Percentiles rank a stretch among this genome's conserved stretches.
phyloP scores from a whole-genome alignment of 2,113 vertebrate genomes.

The Ictidomys tridecemlineatus region DNA sequence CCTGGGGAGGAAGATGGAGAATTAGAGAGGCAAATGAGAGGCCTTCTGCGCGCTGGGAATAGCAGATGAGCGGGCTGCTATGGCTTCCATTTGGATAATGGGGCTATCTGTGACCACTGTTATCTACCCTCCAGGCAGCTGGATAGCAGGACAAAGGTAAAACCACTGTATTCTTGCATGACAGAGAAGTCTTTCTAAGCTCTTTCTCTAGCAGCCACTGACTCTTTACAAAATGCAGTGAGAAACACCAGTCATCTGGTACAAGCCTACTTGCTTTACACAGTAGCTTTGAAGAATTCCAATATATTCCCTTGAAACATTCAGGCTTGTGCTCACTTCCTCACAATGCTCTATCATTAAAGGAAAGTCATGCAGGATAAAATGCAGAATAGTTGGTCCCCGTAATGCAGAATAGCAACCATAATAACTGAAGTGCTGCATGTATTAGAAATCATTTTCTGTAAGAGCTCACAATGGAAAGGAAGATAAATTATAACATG shows the following conservation, averaged over 20 bases:
- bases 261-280: slow-evolving; percentile 51
- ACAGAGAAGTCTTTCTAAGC: slow-evolving; percentile 64
- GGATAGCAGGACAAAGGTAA: slow-evolving; percentile 72
- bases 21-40: slow-evolving; percentile 71
- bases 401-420: slow-evolving; percentile 65
- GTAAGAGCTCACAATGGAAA: slow-evolving; percentile 70
- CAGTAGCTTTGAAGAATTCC: slow-evolving; percentile 64
- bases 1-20: slow-evolving; percentile 64
- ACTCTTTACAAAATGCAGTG: slow-evolving; percentile 71
- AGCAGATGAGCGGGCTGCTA: slow-evolving; percentile 5
- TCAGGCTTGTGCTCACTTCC: slow-evolving; percentile 52
- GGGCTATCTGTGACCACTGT: slow-evolving; percentile 70
- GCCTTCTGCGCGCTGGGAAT: slow-evolving; percentile 60
- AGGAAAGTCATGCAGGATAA: slow-evolving; percentile 71
- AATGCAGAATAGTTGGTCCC: slow-evolving; percentile 70
- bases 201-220: slow-evolving; percentile 63
- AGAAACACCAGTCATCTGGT: slow-evolving; percentile 67
- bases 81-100: slow-evolving; percentile 79
- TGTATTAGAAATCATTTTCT: slow-evolving; percentile 78
- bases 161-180: slow-evolving; percentile 53
- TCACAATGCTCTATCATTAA: slow-evolving; percentile 71
- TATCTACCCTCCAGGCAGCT: slow-evolving; percentile 72
- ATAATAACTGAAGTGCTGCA: slow-evolving; percentile 63
- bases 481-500: slow-evolving; percentile 64
- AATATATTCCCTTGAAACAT: slow-evolving; percentile 55